Percentiles rank a stretch among this genome's conserved stretches.
Conservation (phyloP, 2,113 vertebrate species). For the Esox niger region DNA sequence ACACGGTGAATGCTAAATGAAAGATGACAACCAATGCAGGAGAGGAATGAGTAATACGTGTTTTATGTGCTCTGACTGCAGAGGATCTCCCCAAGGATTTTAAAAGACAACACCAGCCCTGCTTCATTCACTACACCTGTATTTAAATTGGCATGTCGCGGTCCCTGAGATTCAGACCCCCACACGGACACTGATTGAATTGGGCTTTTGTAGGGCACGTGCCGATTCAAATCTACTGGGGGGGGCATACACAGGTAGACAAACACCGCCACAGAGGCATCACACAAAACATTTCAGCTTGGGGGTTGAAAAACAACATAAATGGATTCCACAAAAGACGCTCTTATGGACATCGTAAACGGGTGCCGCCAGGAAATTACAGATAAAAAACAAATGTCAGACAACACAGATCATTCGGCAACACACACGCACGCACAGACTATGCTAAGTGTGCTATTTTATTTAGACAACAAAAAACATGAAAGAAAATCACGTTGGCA, state of each 20-base stretch:
- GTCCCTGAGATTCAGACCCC: background rate
- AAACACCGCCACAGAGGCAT: conserved; percentile 6
- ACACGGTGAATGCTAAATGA: conserved; percentile 55
- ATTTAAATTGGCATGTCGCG: background rate
- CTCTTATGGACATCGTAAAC: too few relatives aligned
- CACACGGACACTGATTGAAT: conserved; percentile 1
- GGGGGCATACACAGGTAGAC: conserved; percentile 9
- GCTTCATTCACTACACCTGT: conserved; percentile 9
- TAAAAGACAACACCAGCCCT: conserved; percentile 49
- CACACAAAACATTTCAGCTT: conserved; percentile 1
- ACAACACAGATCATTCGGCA: too few relatives aligned
- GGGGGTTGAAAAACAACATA: background rate
- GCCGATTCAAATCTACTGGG: conserved; percentile 21
- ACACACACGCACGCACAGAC: too few relatives aligned
- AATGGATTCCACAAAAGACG: too few relatives aligned
- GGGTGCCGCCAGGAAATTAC: too few relatives aligned
- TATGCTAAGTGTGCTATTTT: too few relatives aligned
- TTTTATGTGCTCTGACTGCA: conserved; percentile 40
- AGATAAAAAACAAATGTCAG: too few relatives aligned
- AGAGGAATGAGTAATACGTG: conserved; percentile 44
- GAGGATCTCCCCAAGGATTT: conserved; percentile 24
- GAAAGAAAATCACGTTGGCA: too few relatives aligned
- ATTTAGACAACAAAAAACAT: too few relatives aligned
- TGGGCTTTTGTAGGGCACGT: conserved; percentile 8
- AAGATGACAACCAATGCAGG: conserved; percentile 27